phyloP scores from a whole-genome alignment of 2,113 vertebrate species.

The Toxostoma redivivum region DNA sequence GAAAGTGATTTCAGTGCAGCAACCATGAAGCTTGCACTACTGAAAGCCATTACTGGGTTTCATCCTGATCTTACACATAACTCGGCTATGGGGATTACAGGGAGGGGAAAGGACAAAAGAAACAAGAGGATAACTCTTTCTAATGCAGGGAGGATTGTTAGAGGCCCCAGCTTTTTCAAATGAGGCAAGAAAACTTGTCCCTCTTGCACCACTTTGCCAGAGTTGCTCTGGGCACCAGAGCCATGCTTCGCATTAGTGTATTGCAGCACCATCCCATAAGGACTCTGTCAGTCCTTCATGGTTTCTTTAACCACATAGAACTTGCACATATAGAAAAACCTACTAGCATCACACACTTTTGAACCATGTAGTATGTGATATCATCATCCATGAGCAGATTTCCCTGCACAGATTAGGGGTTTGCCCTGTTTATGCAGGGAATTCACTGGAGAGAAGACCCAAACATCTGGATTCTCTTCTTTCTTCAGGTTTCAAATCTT shows the following conservation, averaged over 20 bases:
- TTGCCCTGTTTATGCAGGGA: not conserved
- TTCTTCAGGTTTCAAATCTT: not conserved
- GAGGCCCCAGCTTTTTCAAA: not conserved
- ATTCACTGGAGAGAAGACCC: not conserved
- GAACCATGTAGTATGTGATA: not conserved
- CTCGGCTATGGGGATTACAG: not conserved
- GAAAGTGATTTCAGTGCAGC: not conserved
- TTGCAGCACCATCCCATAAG: not conserved
- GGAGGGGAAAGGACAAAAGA: not conserved
- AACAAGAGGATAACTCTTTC: not conserved
- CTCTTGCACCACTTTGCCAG: not conserved
- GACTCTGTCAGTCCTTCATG: accelerated
- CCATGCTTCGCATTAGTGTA: not conserved
- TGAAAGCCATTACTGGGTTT: not conserved
- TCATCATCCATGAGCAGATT: not conserved
- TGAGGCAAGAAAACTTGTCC: not conserved
- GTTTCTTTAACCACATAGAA: not conserved
- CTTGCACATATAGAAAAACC: not conserved
- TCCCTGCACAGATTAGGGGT: not conserved
- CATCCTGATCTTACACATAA: not conserved
- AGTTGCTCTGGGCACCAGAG: accelerated
- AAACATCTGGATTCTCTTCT: not conserved
- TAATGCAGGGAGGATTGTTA: not conserved
- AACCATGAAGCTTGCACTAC: not conserved
- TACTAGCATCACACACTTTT: not conserved